These are phyloP conservation scores for Mus spicilegus DNA, from an alignment of 2,113 vertebrate genomes.

Conservation along the genomic window DNA sequence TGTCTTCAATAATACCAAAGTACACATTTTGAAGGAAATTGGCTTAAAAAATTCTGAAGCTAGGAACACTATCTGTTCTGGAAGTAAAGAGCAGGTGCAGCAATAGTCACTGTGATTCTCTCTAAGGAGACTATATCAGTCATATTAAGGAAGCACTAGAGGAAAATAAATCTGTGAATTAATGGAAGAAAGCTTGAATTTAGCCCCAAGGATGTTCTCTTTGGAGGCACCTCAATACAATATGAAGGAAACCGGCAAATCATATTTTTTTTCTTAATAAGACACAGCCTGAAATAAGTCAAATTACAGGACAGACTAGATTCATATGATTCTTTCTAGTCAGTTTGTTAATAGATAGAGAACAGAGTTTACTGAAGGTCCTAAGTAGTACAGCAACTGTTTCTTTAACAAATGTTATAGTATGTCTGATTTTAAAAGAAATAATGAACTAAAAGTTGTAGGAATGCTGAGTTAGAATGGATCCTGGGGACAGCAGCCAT, in stretches of 20 bases:
- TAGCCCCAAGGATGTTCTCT: neutral
- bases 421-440: neutral
- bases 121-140: constrained; percentile 2
- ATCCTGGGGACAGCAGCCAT: no score
- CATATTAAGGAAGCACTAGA: neutral
- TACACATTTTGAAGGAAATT: neutral
- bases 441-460: neutral
- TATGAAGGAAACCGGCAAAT: neutral
- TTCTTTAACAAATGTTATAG: neutral
- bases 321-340: neutral
- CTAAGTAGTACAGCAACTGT: neutral
- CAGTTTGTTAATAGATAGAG: neutral
- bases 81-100: neutral
- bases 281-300: neutral
- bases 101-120: neutral
- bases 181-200: constrained; percentile 2
- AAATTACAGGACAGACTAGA: neutral
- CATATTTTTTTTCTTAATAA: neutral
- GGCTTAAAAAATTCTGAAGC: neutral
- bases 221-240: neutral
- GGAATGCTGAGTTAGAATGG: neutral
- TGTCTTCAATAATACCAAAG: constrained; percentile 6
- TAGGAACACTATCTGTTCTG: neutral
- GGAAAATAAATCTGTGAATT: constrained; percentile 6
- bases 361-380: neutral